A percentile compares a stretch with the other conserved stretches of the same genome.
Conservation (phyloP, 1,140 invertebrate species). For the Listronotus bonariensis region DNA sequence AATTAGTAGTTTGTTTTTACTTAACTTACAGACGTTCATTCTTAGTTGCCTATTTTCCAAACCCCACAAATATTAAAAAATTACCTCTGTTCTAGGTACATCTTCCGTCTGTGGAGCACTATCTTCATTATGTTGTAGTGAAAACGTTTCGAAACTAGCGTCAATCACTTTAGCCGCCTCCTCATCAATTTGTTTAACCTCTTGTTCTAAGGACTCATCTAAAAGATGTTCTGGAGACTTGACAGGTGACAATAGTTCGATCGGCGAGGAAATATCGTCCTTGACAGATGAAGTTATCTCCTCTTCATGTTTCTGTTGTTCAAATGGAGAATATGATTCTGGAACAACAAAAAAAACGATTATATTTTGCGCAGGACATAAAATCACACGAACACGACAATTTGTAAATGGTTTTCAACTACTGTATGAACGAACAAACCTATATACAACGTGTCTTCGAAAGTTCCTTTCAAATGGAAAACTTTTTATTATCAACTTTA, state of each 20-base stretch:
- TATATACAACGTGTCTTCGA: too few species aligned
- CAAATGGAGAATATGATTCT: constrained; percentile 17
- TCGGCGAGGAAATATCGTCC: constrained; percentile 41
- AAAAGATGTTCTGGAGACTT: constrained; percentile 11
- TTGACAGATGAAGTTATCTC: constrained; percentile 48
- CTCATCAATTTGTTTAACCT: background rate
- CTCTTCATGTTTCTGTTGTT: constrained; percentile 31
- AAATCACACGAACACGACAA: too few species aligned
- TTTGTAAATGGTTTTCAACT: too few species aligned
- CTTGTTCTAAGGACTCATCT: constrained; percentile 3
- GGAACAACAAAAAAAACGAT: background rate
- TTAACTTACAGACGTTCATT: too few species aligned
- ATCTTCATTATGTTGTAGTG: background rate
- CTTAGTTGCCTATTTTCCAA: too few species aligned
- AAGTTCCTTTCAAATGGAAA: too few species aligned
- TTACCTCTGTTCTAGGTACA: background rate
- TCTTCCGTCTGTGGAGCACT: background rate
- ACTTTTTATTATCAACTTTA: too few species aligned
- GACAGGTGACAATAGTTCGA: constrained; percentile 16
- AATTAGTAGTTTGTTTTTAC: too few species aligned
- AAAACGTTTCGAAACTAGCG: too few species aligned
- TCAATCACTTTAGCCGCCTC: background rate
- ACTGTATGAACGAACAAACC: too few species aligned
- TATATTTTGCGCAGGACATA: too few species aligned
- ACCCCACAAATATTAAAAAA: background rate